phyloP scores from a whole-genome alignment of 53 echinoderm and acorn worm genomes.

The Echinometra lucunter region DNA sequence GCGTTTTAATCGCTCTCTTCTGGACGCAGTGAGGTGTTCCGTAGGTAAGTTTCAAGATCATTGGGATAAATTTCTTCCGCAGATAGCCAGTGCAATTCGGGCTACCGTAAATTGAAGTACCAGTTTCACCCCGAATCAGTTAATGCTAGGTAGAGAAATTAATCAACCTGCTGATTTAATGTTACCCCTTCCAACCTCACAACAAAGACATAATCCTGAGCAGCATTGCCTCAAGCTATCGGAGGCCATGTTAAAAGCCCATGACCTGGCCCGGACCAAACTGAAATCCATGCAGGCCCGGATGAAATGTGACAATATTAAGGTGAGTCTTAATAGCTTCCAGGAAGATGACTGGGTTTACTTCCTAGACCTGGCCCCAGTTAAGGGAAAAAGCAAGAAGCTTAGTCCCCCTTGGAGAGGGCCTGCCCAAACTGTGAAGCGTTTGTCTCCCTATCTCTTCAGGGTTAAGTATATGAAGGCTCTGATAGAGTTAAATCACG shows the following conservation, averaged over 20 bases:
- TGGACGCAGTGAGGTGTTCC: background rate
- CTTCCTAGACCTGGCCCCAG: background rate
- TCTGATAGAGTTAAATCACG: background rate
- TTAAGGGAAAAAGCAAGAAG: background rate
- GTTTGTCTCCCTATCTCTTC: background rate
- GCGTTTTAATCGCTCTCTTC: background rate
- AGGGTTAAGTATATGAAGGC: background rate
- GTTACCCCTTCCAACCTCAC: background rate
- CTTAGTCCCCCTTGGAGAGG: background rate
- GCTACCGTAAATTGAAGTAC: background rate
- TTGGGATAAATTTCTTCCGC: background rate
- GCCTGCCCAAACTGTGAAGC: background rate
- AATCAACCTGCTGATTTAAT: background rate
- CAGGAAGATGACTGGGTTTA: background rate
- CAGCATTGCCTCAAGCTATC: background rate
- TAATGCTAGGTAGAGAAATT: background rate
- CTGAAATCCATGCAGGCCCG: background rate
- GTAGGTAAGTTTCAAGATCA: background rate
- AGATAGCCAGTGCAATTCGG: background rate
- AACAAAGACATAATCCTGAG: background rate
- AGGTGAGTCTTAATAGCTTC: background rate
- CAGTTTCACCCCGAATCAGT: background rate
- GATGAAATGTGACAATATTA: background rate
- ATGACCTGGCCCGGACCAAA: background rate
- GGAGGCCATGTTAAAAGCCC: background rate